These are phyloP conservation scores for Triplophysa dalaica DNA, from an alignment of 2,113 vertebrate genomes.

Conservation along the genomic window DNA sequence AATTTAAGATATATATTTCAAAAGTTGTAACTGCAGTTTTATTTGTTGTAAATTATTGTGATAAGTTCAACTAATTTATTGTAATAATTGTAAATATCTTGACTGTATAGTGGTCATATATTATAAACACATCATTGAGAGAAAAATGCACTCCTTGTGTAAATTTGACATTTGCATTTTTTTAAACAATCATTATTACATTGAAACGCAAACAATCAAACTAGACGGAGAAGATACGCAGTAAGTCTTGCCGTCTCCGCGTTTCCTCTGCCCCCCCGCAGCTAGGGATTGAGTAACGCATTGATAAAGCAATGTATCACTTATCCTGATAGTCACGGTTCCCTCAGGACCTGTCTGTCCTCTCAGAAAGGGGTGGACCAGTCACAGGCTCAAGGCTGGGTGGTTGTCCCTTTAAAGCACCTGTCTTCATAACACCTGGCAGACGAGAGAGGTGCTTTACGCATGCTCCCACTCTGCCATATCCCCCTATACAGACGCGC, in stretches of 20 bases:
- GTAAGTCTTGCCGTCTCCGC: slow-evolving; percentile 45
- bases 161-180: neutral
- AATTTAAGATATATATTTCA: too few relatives aligned
- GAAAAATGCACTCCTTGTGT: neutral
- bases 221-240: neutral
- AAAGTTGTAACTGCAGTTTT: too few relatives aligned
- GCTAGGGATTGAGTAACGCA: slow-evolving; percentile 58
- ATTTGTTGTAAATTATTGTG: too few relatives aligned
- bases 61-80: too few relatives aligned
- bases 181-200: neutral
- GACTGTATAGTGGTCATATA: too few relatives aligned
- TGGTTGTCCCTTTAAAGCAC: slow-evolving; percentile 70
- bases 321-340: slow-evolving; percentile 63
- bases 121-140: too few relatives aligned
- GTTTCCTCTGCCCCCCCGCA: slow-evolving; percentile 54
- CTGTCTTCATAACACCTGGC: slow-evolving; percentile 90
- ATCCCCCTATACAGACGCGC: slow-evolving; percentile 58
- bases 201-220: neutral
- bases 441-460: slow-evolving; percentile 64
- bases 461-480: slow-evolving; percentile 68
- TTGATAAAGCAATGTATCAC: slow-evolving; percentile 67
- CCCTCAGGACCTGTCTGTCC: slow-evolving; percentile 55
- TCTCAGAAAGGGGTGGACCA: slow-evolving; percentile 44
- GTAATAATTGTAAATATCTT: too few relatives aligned
- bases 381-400: slow-evolving; percentile 45